phyloP scores from a whole-genome alignment of 2,797 vertebrate genomes.

The Hippocampus kuda region DNA sequence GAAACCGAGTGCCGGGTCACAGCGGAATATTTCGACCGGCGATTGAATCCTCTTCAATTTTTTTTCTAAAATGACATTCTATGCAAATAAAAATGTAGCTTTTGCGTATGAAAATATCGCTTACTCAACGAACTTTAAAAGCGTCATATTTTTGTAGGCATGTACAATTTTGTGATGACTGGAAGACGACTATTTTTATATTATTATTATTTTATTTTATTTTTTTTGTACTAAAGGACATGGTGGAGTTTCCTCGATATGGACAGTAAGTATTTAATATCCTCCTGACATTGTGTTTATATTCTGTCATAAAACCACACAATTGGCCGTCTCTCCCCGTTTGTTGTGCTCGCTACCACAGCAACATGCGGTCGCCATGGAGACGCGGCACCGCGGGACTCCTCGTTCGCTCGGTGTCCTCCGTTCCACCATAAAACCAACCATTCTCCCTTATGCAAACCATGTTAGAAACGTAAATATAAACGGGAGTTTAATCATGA shows the following conservation, averaged over 20 bases:
- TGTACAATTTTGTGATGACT: not conserved
- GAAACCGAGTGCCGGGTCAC: not conserved
- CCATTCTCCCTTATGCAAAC: not conserved
- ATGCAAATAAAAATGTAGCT: not conserved
- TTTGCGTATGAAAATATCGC: not conserved
- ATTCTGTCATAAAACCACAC: not conserved
- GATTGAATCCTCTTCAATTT: not conserved
- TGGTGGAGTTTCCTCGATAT: not conserved
- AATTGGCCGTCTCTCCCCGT: conserved; percentile 6
- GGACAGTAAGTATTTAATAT: not conserved
- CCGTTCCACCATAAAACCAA: not conserved
- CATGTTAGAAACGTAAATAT: not conserved
- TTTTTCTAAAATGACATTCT: not conserved
- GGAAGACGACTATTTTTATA: not conserved
- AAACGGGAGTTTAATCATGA: not conserved
- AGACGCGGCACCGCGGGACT: conserved; percentile 55
- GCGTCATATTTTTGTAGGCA: not conserved
- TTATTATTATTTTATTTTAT: not conserved
- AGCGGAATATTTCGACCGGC: not conserved
- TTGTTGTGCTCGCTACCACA: conserved; percentile 39
- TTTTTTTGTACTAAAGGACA: not conserved
- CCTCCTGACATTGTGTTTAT: not conserved
- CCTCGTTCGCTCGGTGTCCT: not conserved
- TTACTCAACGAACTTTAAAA: not conserved
- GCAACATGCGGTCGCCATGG: conserved; percentile 59